Evolutionary conservation across 2,888 invertebrate genomes (phyloP).

Genomic region (Trichopria drosophilae): DNA sequence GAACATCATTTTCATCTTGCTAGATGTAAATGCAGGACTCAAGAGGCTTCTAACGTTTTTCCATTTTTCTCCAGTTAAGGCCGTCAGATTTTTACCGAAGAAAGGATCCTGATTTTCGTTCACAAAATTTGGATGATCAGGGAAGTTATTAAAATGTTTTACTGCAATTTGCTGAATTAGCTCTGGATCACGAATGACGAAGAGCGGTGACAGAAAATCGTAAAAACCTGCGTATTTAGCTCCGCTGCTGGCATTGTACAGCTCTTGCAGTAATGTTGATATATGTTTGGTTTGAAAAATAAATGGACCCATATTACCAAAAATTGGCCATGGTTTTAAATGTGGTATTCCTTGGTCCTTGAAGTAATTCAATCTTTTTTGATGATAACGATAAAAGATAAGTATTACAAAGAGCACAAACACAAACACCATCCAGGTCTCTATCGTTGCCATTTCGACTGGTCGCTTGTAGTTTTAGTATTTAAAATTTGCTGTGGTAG

Average conservation of each 20-base stretch:
- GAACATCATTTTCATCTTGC: constrained; percentile 63
- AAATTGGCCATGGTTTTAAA: constrained; percentile 18
- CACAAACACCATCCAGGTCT: too few species aligned
- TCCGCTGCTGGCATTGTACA: constrained; percentile 21
- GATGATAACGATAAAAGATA: constrained; percentile 19
- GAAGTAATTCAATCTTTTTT: constrained; percentile 9
- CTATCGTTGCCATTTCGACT: too few species aligned
- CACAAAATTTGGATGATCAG: constrained; percentile 23
- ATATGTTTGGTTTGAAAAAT: constrained; percentile 12
- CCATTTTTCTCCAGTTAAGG: constrained; percentile 58
- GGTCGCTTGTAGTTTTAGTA: too few species aligned
- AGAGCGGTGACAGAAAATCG: constrained; percentile 24
- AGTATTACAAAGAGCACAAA: too few species aligned
- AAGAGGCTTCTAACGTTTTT: constrained; percentile 60
- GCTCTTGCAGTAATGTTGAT: not conserved
- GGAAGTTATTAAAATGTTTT: constrained; percentile 30
- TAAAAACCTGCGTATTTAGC: constrained; percentile 29
- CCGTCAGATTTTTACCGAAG: constrained; percentile 26
- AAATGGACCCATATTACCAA: constrained; percentile 27
- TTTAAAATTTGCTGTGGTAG: too few species aligned
- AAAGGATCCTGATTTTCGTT: constrained; percentile 21
- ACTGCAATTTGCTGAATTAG: constrained; percentile 26
- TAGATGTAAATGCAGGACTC: constrained; percentile 63
- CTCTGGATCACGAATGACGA: constrained; percentile 31
- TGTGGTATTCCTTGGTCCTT: constrained; percentile 22